Percentiles rank a stretch among this genome's conserved stretches.
Conservation (phyloP, 1,140 invertebrate genomes). For the Lepidurus arcticus region DNA sequence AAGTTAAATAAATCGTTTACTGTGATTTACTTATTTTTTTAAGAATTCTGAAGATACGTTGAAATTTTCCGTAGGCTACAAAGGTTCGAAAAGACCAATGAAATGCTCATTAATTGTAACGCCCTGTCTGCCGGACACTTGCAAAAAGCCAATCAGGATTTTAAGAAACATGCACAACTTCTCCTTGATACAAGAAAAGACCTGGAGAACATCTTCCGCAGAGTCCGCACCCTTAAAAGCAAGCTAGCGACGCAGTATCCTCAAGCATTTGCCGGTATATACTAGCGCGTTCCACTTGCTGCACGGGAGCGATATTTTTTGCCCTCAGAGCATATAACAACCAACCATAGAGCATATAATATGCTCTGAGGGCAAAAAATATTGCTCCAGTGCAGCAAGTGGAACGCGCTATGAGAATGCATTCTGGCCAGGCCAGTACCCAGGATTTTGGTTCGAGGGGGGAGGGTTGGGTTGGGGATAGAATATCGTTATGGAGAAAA, state of each 20-base stretch:
- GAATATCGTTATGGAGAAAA: neutral
- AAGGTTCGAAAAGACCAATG: slow-evolving; percentile 93
- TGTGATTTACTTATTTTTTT: slow-evolving; percentile 34
- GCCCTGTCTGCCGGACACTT: slow-evolving; percentile 71
- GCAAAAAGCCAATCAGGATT: slow-evolving; percentile 72
- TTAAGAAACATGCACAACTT: slow-evolving; percentile 81
- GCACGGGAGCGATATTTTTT: too few species aligned
- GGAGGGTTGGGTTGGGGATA: too few species aligned
- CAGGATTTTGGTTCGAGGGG: neutral
- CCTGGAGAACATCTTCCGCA: slow-evolving; percentile 54
- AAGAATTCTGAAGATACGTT: slow-evolving; percentile 27
- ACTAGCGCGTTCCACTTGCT: too few species aligned
- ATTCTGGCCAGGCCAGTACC: neutral
- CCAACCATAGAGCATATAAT: too few species aligned
- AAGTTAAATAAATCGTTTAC: slow-evolving; percentile 31
- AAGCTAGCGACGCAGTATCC: slow-evolving; percentile 80
- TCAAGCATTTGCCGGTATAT: slow-evolving; percentile 63
- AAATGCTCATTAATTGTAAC: slow-evolving; percentile 94
- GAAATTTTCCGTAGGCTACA: slow-evolving; percentile 66
- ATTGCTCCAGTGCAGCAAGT: too few species aligned
- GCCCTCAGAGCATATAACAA: too few species aligned
- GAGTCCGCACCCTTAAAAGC: slow-evolving; percentile 64
- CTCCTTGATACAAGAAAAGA: slow-evolving; percentile 59
- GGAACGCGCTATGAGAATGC: too few species aligned
- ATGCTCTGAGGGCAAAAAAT: too few species aligned